These are phyloP conservation scores for Sapajus apella DNA, from an alignment of 2,113 vertebrate species.

Conservation along the genomic window DNA sequence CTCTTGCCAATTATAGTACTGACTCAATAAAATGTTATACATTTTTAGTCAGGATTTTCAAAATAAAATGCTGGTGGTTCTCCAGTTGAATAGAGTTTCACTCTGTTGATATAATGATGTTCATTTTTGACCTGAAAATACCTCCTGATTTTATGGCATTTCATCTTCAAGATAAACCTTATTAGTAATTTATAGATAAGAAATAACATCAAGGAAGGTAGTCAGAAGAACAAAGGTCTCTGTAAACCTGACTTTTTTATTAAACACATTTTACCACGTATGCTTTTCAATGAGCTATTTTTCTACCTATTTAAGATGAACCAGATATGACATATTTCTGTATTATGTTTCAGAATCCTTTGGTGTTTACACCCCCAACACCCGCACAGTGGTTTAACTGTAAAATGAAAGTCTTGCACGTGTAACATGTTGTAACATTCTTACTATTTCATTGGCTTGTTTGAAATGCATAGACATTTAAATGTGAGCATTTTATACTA, in stretches of 20 bases:
- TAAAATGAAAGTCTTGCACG: neutral
- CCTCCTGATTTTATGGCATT: neutral
- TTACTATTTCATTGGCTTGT: neutral
- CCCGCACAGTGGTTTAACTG: neutral
- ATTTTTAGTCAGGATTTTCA: neutral
- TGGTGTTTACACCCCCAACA: neutral
- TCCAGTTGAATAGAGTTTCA: neutral
- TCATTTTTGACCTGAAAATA: neutral
- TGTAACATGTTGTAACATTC: neutral
- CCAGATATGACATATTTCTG: neutral
- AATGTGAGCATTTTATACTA: neutral
- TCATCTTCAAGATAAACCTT: constrained; percentile 10
- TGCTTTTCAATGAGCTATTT: neutral
- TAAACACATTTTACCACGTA: neutral
- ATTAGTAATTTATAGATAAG: neutral
- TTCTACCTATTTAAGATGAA: neutral
- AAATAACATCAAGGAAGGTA: constrained; percentile 14
- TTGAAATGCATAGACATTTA: neutral
- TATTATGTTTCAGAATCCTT: neutral
- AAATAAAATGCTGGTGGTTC: neutral
- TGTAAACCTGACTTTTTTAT: neutral
- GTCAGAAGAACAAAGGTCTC: neutral
- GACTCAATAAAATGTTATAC: constrained; percentile 1
- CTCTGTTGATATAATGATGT: neutral
- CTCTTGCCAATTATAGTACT: constrained; percentile 34